phyloP scores from a whole-genome alignment of 2,888 invertebrate species.

The Pseudanteris insignis region DNA sequence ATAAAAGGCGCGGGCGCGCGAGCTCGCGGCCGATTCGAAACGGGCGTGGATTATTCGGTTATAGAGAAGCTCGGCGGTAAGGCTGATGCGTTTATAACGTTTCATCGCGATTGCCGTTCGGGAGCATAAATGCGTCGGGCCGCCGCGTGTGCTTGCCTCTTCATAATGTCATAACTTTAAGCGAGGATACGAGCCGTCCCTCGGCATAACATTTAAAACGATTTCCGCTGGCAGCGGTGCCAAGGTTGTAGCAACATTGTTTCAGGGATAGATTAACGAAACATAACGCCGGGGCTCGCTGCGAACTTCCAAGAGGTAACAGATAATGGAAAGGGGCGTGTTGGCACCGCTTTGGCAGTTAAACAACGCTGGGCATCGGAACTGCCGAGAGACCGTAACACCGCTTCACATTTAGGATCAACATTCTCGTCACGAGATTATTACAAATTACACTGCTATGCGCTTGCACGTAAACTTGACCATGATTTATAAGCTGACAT shows the following conservation, averaged over 20 bases:
- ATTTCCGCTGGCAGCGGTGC: slow-evolving; percentile 66
- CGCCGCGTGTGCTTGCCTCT: slow-evolving; percentile 54
- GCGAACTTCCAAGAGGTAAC: slow-evolving; percentile 59
- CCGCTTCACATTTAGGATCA: slow-evolving; percentile 44
- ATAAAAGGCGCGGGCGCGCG: slow-evolving; percentile 3
- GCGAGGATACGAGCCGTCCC: slow-evolving; percentile 55
- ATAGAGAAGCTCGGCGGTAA: slow-evolving; percentile 16
- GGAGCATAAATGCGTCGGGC: slow-evolving; percentile 42
- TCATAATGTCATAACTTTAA: slow-evolving; percentile 65
- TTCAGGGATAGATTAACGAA: slow-evolving; percentile 66
- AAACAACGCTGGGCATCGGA: slow-evolving; percentile 58
- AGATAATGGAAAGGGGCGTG: slow-evolving; percentile 60
- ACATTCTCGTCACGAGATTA: slow-evolving; percentile 36
- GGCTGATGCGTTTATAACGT: slow-evolving; percentile 34
- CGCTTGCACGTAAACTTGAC: neutral
- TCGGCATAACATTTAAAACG: slow-evolving; percentile 66
- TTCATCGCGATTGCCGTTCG: slow-evolving; percentile 37
- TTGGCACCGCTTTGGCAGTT: slow-evolving; percentile 63
- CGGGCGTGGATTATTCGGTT: neutral
- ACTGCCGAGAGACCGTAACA: slow-evolving; percentile 46
- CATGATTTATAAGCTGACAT: too few relatives aligned
- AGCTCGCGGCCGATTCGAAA: slow-evolving; percentile 15
- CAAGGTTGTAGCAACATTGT: slow-evolving; percentile 64
- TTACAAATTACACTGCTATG: slow-evolving; percentile 25
- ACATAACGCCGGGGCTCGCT: slow-evolving; percentile 64